These are phyloP conservation scores for Sebastes elongatus DNA, from an alignment of 2,797 vertebrate species.

Conservation along the genomic window DNA sequence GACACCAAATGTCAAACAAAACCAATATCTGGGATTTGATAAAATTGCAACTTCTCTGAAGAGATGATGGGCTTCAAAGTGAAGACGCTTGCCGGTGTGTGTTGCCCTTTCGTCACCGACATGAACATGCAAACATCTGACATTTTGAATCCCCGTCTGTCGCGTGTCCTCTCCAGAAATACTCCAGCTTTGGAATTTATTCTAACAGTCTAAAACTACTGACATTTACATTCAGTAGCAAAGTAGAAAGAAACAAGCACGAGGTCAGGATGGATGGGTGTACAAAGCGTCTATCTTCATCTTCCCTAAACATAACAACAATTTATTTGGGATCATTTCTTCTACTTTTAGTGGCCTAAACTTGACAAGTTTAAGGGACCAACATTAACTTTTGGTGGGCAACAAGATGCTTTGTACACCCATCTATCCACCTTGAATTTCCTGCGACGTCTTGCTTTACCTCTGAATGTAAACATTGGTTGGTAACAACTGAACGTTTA, in stretches of 20 bases:
- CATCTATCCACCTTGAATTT: no score
- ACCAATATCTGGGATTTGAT: neutral
- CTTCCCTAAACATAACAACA: neutral
- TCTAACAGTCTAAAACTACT: neutral
- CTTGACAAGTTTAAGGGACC: neutral
- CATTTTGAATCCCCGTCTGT: neutral
- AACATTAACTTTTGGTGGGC: neutral
- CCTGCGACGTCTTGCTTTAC: no score
- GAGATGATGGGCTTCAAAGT: neutral
- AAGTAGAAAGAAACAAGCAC: neutral
- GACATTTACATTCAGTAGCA: neutral
- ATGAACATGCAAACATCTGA: neutral
- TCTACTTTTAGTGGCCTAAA: neutral
- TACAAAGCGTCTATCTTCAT: neutral
- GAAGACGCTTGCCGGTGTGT: neutral
- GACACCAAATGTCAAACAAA: neutral
- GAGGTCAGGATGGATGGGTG: neutral
- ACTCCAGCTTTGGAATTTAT: neutral
- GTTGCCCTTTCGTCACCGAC: neutral
- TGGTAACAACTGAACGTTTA: neutral
- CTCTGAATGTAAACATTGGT: neutral
- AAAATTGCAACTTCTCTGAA: neutral
- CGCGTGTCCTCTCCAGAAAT: neutral
- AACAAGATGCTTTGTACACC: neutral
- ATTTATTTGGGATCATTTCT: accelerated